A percentile compares a stretch with the other conserved stretches of the same genome.
phyloP scores from a whole-genome alignment of 2,888 invertebrate genomes.

The Drosophila merina region DNA sequence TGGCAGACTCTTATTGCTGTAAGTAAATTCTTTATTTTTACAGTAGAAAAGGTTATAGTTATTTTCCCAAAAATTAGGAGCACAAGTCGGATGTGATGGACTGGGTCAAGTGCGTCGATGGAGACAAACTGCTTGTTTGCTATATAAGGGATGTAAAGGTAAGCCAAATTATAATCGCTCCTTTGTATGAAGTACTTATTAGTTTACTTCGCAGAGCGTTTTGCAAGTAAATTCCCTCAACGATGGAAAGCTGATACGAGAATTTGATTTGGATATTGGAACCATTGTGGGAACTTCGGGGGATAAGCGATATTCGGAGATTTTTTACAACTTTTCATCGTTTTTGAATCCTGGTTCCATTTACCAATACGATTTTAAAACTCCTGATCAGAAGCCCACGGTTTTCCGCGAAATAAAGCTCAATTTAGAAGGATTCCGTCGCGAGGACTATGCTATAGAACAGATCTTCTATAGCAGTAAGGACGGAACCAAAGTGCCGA shows the following conservation, averaged over 20 bases:
- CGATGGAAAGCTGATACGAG: slow-evolving; percentile 89
- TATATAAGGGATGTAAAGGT: slow-evolving; percentile 98
- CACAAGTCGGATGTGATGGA: slow-evolving; percentile 94
- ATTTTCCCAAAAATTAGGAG: slow-evolving; percentile 84
- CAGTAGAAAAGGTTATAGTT: not conserved
- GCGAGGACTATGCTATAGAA: slow-evolving; percentile 90
- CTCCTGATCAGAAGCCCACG: slow-evolving; percentile 87
- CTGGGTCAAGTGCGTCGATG: slow-evolving; percentile 93
- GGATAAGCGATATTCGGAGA: slow-evolving; percentile 92
- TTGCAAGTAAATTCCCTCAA: slow-evolving; percentile 91
- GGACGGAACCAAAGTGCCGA: slow-evolving; percentile 96
- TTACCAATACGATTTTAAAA: slow-evolving; percentile 92
- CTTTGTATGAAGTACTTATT: accelerated
- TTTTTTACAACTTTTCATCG: slow-evolving; percentile 97
- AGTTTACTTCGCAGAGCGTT: slow-evolving; percentile 87
- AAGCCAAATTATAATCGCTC: slow-evolving; percentile 47
- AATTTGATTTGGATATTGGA: slow-evolving; percentile 93
- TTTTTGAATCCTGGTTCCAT: slow-evolving; percentile 94
- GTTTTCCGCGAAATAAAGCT: slow-evolving; percentile 92
- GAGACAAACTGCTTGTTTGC: slow-evolving; percentile 93
- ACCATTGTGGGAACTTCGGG: slow-evolving; percentile 93
- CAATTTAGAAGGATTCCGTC: slow-evolving; percentile 91
- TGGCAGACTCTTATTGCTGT: slow-evolving; percentile 93
- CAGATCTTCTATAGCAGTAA: slow-evolving; percentile 97
- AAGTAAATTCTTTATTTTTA: slow-evolving; percentile 47